Evolutionary conservation across 2,797 vertebrate genomes (phyloP).

Genomic region (Melanotaenia maccullochi): DNA sequence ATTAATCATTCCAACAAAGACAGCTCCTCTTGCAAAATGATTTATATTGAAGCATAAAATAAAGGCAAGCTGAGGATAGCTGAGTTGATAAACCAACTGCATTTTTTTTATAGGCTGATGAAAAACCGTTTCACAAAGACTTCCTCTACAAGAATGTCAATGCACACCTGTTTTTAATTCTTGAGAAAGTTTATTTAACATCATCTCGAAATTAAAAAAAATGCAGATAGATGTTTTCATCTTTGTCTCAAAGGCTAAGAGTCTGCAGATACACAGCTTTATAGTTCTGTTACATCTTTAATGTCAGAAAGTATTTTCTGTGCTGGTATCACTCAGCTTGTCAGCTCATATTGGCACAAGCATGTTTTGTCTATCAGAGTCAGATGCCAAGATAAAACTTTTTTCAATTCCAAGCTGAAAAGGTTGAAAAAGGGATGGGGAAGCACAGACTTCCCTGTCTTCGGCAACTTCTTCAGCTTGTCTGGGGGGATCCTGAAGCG

Average conservation of each 20-base stretch:
- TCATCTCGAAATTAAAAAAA: slow-evolving; percentile 33
- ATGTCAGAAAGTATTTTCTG: slow-evolving; percentile 42
- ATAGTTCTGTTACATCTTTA: slow-evolving; percentile 40
- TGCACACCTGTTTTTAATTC: slow-evolving; percentile 50
- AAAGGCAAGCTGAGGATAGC: slow-evolving; percentile 37
- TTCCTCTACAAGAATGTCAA: slow-evolving; percentile 41
- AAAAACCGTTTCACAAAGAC: slow-evolving; percentile 28
- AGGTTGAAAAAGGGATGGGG: slow-evolving; percentile 18
- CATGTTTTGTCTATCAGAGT: slow-evolving; percentile 61
- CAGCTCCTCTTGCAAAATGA: slow-evolving; percentile 43
- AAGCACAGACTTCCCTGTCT: background rate
- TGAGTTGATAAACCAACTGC: slow-evolving; percentile 33
- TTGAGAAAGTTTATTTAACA: background rate
- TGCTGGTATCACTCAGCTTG: slow-evolving; percentile 28
- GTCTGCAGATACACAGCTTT: slow-evolving; percentile 13
- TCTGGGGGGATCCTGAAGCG: too few species aligned
- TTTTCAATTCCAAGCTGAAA: slow-evolving; percentile 49
- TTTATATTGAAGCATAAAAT: slow-evolving; percentile 27
- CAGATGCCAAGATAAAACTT: slow-evolving; percentile 64
- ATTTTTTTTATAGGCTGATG: slow-evolving; percentile 37
- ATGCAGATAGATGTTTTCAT: slow-evolving; percentile 33
- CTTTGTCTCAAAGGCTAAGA: slow-evolving; percentile 41
- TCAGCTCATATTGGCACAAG: slow-evolving; percentile 49
- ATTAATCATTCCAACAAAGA: slow-evolving; percentile 31
- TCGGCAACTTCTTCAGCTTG: background rate